These are phyloP conservation scores for Drosophila bipectinata DNA, from an alignment of 1,140 invertebrate genomes.

Conservation along the genomic window DNA sequence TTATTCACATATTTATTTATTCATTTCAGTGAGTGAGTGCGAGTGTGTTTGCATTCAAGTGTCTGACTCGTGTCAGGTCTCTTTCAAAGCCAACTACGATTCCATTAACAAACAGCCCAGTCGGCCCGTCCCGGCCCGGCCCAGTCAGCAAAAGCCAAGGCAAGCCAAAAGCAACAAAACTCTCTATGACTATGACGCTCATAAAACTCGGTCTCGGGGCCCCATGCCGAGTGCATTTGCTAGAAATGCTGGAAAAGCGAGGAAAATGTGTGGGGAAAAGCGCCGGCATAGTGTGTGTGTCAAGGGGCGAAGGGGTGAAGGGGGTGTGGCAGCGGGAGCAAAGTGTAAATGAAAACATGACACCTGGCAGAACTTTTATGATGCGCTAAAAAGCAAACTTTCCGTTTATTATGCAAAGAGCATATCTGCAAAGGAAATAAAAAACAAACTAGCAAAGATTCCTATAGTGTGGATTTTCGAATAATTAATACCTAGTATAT, in stretches of 20 bases:
- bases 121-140: too few relatives aligned
- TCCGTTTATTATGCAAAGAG: conserved; percentile 64
- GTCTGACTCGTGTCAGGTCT: conserved; percentile 49
- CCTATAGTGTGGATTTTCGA: neutral
- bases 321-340: conserved; percentile 14
- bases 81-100: conserved; percentile 29
- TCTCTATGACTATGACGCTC: conserved; percentile 2
- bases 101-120: conserved; percentile 6
- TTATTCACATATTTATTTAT: conserved; percentile 57
- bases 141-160: neutral
- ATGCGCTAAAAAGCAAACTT: conserved; percentile 71
- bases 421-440: conserved; percentile 22
- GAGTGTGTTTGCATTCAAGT: conserved; percentile 42
- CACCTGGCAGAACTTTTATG: conserved; percentile 73
- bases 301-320: neutral
- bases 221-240: conserved; percentile 33
- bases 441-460: conserved; percentile 20
- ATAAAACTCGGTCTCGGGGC: conserved; percentile 39
- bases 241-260: conserved; percentile 14
- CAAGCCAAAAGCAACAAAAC: conserved; percentile 18
- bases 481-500: neutral
- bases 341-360: conserved; percentile 82
- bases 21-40: conserved; percentile 21
- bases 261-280: conserved; percentile 1
- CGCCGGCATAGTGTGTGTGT: neutral